phyloP scores from a whole-genome alignment of 2,113 vertebrate species.

The Corvus cornix region DNA sequence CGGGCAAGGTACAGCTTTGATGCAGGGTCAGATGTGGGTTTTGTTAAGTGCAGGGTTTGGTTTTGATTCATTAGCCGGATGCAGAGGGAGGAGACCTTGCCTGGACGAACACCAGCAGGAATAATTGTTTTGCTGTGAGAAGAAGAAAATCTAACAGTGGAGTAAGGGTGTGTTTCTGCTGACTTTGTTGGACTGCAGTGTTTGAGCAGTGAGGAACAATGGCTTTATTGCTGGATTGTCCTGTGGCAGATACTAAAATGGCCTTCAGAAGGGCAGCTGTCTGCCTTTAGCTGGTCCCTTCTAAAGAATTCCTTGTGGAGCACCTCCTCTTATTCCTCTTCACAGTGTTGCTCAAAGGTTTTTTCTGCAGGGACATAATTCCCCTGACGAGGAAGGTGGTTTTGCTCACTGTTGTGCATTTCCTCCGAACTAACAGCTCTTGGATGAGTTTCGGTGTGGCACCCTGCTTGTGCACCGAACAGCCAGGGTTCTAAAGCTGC shows the following conservation, averaged over 20 bases:
- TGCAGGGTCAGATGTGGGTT: background rate
- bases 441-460: background rate
- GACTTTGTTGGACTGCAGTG: background rate
- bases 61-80: constrained; percentile 18
- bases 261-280: background rate
- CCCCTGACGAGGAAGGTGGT: background rate
- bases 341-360: background rate
- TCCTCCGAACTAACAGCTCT: accelerated
- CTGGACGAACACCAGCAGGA: background rate
- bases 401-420: background rate
- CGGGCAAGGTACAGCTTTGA: constrained; percentile 25
- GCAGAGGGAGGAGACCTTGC: background rate
- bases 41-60: background rate
- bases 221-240: background rate
- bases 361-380: background rate
- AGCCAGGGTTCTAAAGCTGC: background rate
- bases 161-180: constrained; percentile 15
- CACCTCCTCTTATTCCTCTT: background rate
- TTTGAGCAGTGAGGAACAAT: background rate
- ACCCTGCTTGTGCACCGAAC: background rate
- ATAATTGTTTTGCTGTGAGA: background rate
- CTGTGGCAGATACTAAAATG: background rate
- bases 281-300: background rate
- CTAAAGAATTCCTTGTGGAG: background rate
- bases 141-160: background rate